Evolutionary conservation across 2,113 vertebrate genomes (phyloP), one percentile per base, ranked within the genome.

Genomic region (Hoplias malabaricus): DNA sequence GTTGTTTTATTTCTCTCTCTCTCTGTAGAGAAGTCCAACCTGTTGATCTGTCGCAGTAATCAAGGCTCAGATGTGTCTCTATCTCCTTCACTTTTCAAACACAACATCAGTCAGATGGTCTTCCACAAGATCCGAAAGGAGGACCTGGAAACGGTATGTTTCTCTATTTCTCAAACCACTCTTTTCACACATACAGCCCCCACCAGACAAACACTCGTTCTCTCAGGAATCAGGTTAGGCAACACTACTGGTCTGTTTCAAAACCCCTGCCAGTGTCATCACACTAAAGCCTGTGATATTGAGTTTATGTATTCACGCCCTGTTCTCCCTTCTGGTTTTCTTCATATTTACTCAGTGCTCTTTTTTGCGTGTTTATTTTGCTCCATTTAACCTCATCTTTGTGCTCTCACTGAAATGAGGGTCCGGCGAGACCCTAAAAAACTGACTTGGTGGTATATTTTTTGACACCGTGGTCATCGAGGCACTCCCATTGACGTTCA

Each of bases 101-200:
- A 95, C 83, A 96, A 94, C 84, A 89, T 96, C 89, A 96, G 93
- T 87, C 98, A 99, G 86, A 98, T 99, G 98, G 95, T 99, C 62
- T 98, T 99, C 88, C 98, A 99, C 92, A 99, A 98, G 90, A 99
- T 99, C 82, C 94, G 93, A 70, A 97, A 94, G 87, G 97, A 99
- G 76, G 96, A 98, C 78, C 93, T 99, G 36, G 84, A 92, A 86
- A 93, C 94, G 0, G 98, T 99, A 93, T 94, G 96, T 56, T 40
- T 25, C 74, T 61, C 33, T 53, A 21, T 48, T 42, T 14, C 8
- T 27, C 46, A 70, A 16, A 38, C 21, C 38, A n/a, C n/a, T n/a
- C n/a, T n/a, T n/a, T n/a, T n/a, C n/a, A n/a, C n/a, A n/a, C n/a
- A n/a, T n/a, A n/a, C n/a, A n/a, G n/a, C n/a, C n/a, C n/a, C n/a